phyloP scores from a whole-genome alignment of 1,140 invertebrate genomes.

The Neotoxoptera formosana region DNA sequence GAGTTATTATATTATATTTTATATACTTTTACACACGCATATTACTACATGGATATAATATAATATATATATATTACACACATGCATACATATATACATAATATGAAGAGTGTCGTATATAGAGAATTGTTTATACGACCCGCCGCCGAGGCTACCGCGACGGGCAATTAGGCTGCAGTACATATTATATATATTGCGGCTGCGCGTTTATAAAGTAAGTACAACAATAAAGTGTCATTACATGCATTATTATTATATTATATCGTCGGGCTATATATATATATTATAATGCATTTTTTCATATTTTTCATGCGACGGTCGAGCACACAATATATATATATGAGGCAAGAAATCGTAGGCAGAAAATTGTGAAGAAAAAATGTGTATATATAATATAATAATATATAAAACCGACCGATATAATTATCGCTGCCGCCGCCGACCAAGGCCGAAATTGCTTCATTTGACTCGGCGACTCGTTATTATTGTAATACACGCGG shows the following conservation, averaged over 20 bases:
- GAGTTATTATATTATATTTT: neutral
- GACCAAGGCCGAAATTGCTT: constrained; percentile 9
- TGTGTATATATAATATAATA: too few relatives aligned
- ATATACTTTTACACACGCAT: neutral
- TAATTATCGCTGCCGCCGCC: neutral
- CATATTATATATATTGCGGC: neutral
- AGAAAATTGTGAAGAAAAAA: neutral
- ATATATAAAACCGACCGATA: neutral
- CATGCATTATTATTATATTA: neutral
- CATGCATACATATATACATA: too few relatives aligned
- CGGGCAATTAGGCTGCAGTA: neutral
- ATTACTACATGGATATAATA: neutral
- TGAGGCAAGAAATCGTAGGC: neutral
- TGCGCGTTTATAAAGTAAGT: neutral
- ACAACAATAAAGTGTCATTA: neutral
- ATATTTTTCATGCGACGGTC: neutral
- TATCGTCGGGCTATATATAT: neutral
- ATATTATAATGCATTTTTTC: neutral
- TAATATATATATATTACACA: neutral
- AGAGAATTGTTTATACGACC: neutral
- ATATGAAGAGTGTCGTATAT: neutral
- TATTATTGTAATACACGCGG: constrained; percentile 1
- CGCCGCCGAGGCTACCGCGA: neutral
- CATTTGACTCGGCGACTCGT: neutral
- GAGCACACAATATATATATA: too few relatives aligned